Conservation (phyloP, 2,888 invertebrate genomes). For the Zhuqinia jingwanae region DNA sequence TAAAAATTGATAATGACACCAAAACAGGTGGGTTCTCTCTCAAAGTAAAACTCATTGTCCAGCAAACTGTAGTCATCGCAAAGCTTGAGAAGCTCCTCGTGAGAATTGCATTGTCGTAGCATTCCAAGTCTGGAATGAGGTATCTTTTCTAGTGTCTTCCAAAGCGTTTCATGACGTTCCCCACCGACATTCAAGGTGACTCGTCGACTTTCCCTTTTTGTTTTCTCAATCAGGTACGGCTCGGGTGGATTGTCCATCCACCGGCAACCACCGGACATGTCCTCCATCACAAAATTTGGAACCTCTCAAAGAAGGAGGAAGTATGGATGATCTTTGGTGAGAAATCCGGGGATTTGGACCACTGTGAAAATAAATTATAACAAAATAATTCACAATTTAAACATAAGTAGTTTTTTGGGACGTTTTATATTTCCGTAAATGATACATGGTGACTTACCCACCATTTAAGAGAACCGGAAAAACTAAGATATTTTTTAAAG, state of each 20-base stretch:
- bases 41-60: conserved; percentile 99
- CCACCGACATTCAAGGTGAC: conserved; percentile 98
- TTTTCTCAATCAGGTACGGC: conserved; percentile 97
- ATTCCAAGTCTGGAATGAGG: conserved; percentile 97
- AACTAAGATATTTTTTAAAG: too few species aligned
- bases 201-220: conserved; percentile 92
- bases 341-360: too few species aligned
- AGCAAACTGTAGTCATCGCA: conserved; percentile 98
- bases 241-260: conserved; percentile 88
- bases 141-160: conserved; percentile 90
- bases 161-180: conserved; percentile 89
- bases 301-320: too few species aligned
- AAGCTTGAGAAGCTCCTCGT: conserved; percentile 94
- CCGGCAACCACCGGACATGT: conserved; percentile 64
- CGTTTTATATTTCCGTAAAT: too few species aligned
- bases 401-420: too few species aligned
- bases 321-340: too few species aligned
- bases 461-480: too few species aligned
- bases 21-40: conserved; percentile 81
- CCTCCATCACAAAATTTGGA: too few species aligned
- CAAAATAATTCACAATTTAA: too few species aligned
- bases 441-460: too few species aligned
- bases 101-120: conserved; percentile 95
- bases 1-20: conserved; percentile 70
- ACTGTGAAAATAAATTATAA: too few species aligned